Conservation (phyloP, 2,113 vertebrate species). For the Nothobranchius furzeri region DNA sequence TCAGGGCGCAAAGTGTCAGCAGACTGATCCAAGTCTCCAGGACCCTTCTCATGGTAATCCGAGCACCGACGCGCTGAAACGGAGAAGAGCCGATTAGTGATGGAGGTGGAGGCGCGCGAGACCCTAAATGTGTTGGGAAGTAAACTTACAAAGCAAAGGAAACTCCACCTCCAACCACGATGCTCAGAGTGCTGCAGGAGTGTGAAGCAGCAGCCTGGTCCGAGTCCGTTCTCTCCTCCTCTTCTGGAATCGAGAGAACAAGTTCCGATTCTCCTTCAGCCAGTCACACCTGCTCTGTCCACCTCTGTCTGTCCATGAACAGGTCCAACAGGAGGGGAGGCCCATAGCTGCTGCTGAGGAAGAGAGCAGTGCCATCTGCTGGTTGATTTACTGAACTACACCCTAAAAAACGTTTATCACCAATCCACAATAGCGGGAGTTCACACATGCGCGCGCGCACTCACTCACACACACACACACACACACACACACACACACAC, state of each 20-base stretch:
- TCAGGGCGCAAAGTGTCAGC: slow-evolving; percentile 83
- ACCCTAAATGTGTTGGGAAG: slow-evolving; percentile 38
- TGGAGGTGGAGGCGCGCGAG: slow-evolving; percentile 2
- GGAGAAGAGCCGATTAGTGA: not conserved
- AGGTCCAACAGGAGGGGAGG: slow-evolving; percentile 28
- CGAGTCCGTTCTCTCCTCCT: slow-evolving; percentile 41
- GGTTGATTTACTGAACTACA: slow-evolving; percentile 44
- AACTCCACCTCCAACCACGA: slow-evolving; percentile 65
- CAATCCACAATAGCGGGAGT: no score
- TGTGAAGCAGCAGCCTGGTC: slow-evolving; percentile 48
- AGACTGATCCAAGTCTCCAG: slow-evolving; percentile 84
- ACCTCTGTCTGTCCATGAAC: slow-evolving; percentile 67
- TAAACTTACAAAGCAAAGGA: slow-evolving; percentile 64
- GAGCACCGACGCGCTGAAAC: slow-evolving; percentile 57
- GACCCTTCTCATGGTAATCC: slow-evolving; percentile 78
- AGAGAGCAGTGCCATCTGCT: slow-evolving; percentile 79
- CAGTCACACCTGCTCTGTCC: slow-evolving; percentile 73
- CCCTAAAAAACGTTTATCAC: not conserved
- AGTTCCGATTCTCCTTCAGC: slow-evolving; percentile 53
- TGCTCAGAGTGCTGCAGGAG: slow-evolving; percentile 55
- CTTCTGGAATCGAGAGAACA: slow-evolving; percentile 46
- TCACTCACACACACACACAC: no score
- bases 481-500: no score
- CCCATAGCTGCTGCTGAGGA: slow-evolving; percentile 37
- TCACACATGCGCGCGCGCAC: no score